Conservation (phyloP, 2,888 invertebrate genomes). For the Eupelmus urozonus region DNA sequence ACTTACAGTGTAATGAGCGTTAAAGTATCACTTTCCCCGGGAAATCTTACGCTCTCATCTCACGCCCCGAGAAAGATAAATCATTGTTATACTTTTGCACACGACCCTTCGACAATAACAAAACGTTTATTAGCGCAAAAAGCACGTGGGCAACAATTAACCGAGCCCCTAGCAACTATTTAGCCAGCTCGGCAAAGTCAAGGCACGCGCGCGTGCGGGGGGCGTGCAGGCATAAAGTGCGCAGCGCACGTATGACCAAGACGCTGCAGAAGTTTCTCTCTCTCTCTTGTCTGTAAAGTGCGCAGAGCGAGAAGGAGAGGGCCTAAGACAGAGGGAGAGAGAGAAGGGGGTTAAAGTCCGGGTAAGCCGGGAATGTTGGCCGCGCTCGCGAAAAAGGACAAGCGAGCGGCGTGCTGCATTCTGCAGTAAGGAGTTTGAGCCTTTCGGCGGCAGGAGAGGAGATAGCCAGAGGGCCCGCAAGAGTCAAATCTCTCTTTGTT, state of each 20-base stretch:
- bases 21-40: neutral
- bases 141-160: constrained; percentile 31
- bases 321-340: constrained; percentile 17
- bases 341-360: neutral
- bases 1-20: constrained; percentile 9
- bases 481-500: constrained; percentile 43
- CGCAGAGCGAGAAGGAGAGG: neutral
- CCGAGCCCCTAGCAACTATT: constrained; percentile 24
- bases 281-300: too few relatives aligned
- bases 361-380: constrained; percentile 30
- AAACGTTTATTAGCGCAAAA: neutral
- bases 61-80: constrained; percentile 7
- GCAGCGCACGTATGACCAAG: neutral
- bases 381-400: constrained; percentile 25
- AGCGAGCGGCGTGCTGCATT: neutral
- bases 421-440: constrained; percentile 13
- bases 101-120: too few relatives aligned
- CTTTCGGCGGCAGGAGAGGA: neutral
- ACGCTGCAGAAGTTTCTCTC: neutral
- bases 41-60: neutral
- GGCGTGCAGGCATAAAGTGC: neutral
- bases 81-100: too few relatives aligned
- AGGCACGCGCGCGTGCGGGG: constrained; percentile 7
- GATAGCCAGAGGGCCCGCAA: constrained; percentile 9
- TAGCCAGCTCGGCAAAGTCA: constrained; percentile 6